Base-by-base conservation (phyloP, 1,140 invertebrate species). In the Cydia splendana region DNA sequence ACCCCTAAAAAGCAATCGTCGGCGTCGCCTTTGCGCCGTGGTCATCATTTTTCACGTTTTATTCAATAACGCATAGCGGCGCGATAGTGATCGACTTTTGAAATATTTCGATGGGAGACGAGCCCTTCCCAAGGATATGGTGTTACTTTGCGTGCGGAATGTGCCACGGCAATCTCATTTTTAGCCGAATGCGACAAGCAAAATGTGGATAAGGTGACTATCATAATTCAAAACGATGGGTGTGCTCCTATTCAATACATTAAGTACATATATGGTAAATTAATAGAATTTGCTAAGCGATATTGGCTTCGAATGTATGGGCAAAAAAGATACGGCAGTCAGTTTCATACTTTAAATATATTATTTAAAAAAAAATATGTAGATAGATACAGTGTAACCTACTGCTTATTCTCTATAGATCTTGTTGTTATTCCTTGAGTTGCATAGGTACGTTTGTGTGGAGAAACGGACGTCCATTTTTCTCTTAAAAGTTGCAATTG, bases 1-100 rank as follows among this genome's bases (percentile, higher is more conserved):
- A 38, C 20, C 57, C 74, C 57, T 86, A 85, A 86, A 76, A 75
- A 79, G 76, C 82, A 82, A 87, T 85, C 82, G 88, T 87, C 90
- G 89, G 90, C 89, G 80, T 77, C 84, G 86, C 86, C 89, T 93
- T 93, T 91, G 86, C 85, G 81, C 77, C 84, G 80, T 80, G 82
- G 84, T 87, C 89, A 90, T 91, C 90, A 93, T 93, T 93, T 93
- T 91, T 93, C 91, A 93, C 89, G 88, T 93, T 88, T 91, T 87
- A 90, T 91, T 93, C 91, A 91, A 93, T 93, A 91, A 91, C 84
- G 88, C 87, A 84, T 88, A 87, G 87, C 86, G 88, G 80, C 82
- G 85, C 88, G 91, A 93, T 91, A 91, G 88, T 87, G 90, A 91
- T 91, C 90, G 88, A 88, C 80, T 91, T 91, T 91, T 90, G 88